Percentiles rank a stretch among this genome's conserved stretches.
Conservation (phyloP, 2,797 vertebrate species). For the Liasis olivaceus region DNA sequence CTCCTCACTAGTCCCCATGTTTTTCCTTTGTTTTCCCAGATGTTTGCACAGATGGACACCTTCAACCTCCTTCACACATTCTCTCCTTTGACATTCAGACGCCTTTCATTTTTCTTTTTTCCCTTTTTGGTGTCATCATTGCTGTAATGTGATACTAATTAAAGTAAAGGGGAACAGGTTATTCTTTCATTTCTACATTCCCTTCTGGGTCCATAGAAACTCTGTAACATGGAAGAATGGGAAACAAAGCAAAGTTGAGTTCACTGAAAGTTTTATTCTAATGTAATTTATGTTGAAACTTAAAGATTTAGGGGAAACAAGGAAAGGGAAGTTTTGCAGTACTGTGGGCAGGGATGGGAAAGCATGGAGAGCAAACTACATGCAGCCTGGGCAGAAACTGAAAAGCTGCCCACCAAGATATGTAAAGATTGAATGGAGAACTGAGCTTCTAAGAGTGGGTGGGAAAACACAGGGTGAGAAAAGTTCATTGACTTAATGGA, state of each 20-base stretch:
- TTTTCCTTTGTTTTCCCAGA: too few species aligned
- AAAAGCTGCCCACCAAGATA: background rate
- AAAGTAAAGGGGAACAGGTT: background rate
- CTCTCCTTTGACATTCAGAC: too few species aligned
- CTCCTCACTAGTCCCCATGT: too few species aligned
- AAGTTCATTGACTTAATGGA: background rate
- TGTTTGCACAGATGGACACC: too few species aligned
- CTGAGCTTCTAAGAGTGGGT: background rate
- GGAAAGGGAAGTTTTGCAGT: background rate
- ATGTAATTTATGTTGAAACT: background rate
- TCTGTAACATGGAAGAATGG: background rate
- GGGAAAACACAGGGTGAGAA: background rate
- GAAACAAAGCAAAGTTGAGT: background rate
- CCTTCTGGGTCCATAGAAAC: background rate
- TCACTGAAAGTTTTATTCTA: background rate
- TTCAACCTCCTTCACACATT: too few species aligned
- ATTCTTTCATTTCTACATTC: background rate
- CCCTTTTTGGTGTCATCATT: background rate
- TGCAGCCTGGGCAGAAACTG: background rate
- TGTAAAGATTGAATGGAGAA: background rate
- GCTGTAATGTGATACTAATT: background rate
- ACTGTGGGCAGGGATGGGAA: background rate
- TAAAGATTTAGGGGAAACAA: background rate
- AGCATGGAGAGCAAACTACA: background rate
- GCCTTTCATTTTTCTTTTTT: background rate